Conservation (phyloP, 2,113 vertebrate genomes). For the Empidonax alnorum region DNA sequence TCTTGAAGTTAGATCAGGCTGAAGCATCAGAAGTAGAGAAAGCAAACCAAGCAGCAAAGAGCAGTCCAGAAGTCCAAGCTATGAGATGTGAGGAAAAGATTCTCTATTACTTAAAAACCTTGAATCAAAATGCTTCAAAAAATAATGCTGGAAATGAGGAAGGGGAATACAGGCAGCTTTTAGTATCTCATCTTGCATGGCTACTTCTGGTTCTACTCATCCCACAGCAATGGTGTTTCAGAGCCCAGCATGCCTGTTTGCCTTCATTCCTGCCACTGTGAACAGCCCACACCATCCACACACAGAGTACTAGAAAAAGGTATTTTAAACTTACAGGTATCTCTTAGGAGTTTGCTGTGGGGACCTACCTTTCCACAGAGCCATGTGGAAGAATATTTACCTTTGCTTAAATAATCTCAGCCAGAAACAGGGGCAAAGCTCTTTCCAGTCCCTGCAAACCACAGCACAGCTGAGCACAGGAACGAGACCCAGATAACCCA, state of each 20-base stretch:
- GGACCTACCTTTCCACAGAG: background rate
- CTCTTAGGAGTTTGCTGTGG: background rate
- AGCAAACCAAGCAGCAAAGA: background rate
- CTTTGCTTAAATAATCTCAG: background rate
- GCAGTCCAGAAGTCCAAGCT: background rate
- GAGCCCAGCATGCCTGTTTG: background rate
- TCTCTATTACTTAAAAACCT: background rate
- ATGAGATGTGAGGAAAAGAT: background rate
- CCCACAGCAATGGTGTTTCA: background rate
- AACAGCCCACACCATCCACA: background rate
- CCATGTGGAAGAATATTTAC: background rate
- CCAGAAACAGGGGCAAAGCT: background rate
- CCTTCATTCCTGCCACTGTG: background rate
- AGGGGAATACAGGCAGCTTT: background rate
- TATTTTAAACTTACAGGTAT: background rate
- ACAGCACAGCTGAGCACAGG: background rate
- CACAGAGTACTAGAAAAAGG: background rate
- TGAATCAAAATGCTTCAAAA: background rate
- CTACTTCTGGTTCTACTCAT: background rate
- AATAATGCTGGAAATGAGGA: background rate
- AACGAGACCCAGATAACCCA: accelerated
- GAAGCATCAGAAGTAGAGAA: background rate
- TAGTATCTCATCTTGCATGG: background rate
- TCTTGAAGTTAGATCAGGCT: background rate
- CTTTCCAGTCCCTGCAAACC: background rate